Conservation (phyloP, 2,797 vertebrate genomes). For the Eulemur coronatus region DNA sequence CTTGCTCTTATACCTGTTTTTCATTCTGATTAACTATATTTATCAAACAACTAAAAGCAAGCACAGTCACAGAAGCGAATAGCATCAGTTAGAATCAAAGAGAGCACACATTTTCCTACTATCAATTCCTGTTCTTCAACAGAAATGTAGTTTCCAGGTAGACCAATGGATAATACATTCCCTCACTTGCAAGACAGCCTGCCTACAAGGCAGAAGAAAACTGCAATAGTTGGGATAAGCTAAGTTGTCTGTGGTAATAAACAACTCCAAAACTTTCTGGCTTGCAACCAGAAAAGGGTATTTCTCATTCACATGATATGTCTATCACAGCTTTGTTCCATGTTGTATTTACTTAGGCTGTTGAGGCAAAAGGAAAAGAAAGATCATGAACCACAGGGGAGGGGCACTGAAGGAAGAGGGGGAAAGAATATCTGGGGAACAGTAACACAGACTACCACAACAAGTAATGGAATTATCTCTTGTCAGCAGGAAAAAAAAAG, state of each 20-base stretch:
- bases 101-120: no score
- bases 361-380: neutral
- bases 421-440: neutral
- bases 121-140: no score
- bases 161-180: neutral
- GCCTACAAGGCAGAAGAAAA: slow-evolving; percentile 19
- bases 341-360: neutral
- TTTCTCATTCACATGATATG: neutral
- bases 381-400: neutral
- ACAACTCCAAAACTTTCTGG: neutral
- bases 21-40: no score
- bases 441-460: neutral
- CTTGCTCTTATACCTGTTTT: no score
- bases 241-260: neutral
- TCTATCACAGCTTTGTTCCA: neutral
- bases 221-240: neutral
- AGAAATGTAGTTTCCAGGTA: slow-evolving; percentile 4
- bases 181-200: neutral
- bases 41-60: no score
- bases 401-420: neutral
- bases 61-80: no score
- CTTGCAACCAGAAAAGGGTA: neutral
- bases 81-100: no score
- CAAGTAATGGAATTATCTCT: neutral
- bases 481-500: no score